phyloP scores from a whole-genome alignment of 2,113 vertebrate genomes.

The Nanorana parkeri region DNA sequence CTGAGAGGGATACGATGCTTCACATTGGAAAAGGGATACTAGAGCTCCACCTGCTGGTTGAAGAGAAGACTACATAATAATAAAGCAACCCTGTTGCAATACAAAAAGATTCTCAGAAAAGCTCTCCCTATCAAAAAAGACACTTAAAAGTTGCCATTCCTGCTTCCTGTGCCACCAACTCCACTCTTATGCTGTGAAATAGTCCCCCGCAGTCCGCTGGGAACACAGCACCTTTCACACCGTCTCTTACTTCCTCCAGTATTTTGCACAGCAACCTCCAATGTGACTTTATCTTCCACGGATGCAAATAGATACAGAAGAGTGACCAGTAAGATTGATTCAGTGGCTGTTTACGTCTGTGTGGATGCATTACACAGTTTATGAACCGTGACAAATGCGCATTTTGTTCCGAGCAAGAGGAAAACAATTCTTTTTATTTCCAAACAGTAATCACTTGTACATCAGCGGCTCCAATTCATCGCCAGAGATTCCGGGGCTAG shows the following conservation, averaged over 20 bases:
- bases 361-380: constrained; percentile 28
- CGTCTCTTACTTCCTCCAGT: background rate
- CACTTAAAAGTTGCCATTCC: too few species aligned
- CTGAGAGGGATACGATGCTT: too few species aligned
- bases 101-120: too few species aligned
- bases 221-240: too few species aligned
- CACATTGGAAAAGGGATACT: too few species aligned
- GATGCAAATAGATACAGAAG: background rate
- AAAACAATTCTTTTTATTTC: constrained; percentile 43
- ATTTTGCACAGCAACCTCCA: background rate
- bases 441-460: constrained; percentile 33
- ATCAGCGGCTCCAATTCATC: constrained; percentile 6
- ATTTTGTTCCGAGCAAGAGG: constrained; percentile 36
- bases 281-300: background rate
- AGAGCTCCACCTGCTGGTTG: too few species aligned
- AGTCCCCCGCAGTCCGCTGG: too few species aligned
- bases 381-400: constrained; percentile 48
- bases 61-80: too few species aligned
- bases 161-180: too few species aligned
- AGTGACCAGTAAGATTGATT: constrained; percentile 41
- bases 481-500: background rate
- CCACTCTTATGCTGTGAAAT: too few species aligned
- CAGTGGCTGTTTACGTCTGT: constrained; percentile 19
- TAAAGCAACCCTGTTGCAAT: too few species aligned
- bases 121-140: too few species aligned